Evolutionary conservation across 2,113 vertebrate species (phyloP).

Genomic region (Gymnobelideus leadbeateri): DNA sequence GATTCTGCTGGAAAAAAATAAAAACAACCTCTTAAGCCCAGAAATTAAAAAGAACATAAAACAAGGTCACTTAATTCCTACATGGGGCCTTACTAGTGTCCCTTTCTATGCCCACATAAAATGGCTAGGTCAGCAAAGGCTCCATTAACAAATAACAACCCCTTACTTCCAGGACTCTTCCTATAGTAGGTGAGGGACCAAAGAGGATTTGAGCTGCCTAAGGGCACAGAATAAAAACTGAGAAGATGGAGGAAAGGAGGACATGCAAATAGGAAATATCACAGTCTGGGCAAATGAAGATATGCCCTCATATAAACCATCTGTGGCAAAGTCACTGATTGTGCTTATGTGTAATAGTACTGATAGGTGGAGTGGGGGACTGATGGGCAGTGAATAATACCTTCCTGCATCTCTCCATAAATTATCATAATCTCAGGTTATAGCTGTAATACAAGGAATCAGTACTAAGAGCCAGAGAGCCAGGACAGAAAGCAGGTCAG

Average conservation of each 20-base stretch:
- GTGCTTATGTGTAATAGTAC: not conserved
- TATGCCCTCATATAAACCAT: not conserved
- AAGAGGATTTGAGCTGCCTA: not conserved
- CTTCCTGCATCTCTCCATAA: not conserved
- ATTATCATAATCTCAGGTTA: not conserved
- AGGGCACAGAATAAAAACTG: not conserved
- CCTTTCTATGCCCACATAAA: not conserved
- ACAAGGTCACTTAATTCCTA: slow-evolving; percentile 31
- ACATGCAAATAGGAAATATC: not conserved
- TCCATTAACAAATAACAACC: not conserved
- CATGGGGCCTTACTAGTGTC: not conserved
- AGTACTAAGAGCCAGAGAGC: not conserved
- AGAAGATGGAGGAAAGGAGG: slow-evolving; percentile 14
- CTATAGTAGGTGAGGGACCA: not conserved
- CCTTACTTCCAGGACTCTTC: not conserved
- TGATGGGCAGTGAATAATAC: not conserved
- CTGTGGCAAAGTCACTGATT: not conserved
- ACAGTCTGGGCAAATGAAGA: not conserved
- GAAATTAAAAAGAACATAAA: not conserved
- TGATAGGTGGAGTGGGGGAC: not conserved
- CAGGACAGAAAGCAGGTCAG: slow-evolving; percentile 24
- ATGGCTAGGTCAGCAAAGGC: not conserved
- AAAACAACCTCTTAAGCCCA: not conserved
- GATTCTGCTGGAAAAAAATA: not conserved
- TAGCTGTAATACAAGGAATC: not conserved